Evolutionary conservation across 2,888 invertebrate genomes (phyloP), one percentile per base, ranked within the genome.

Genomic region (Anarsia innoxiella): DNA sequence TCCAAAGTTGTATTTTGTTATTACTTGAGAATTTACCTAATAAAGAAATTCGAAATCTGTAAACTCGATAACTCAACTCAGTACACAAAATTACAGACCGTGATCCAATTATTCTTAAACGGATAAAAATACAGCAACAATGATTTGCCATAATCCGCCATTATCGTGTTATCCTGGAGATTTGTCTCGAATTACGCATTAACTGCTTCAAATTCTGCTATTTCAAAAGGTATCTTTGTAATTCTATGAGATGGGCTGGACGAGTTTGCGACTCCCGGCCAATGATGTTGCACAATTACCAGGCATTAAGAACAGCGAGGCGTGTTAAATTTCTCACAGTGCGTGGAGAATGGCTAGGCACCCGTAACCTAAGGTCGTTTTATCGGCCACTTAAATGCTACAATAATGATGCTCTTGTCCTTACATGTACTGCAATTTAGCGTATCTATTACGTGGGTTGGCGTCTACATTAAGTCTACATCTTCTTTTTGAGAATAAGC

Each of bases 261-360:
- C 50, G 37, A 46, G 44, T 45, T 45, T 43, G 51, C 47, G 49
- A 46, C 48, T 48, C 49, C 45, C 43, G 45, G 48, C 51, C 53
- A 51, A 56, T 63, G 62, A 62, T 59, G 59, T 61, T 64, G 55
- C 64, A 59, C 63, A 65, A 79, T 78, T 77, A 79, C 61, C 42
- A 57, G 53, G 59, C 70, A 74, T 76, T 77, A 76, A 70, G 72
- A 66, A 51, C 55, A 61, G 63, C 54, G 56, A 65, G 67, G 56
- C 63, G 68, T 70, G 71, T 71, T 70, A 72, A 76, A 75, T 74
- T 74, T 74, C 73, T 68, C 69, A 69, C 71, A 70, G 59, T 55
- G 59, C 57, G 55, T 58, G 53, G 61, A 66, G 67, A 73, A 71
- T 60, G 68, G 55, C 56, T 49, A 40, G 61, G 63, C 67, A 63